These are phyloP conservation scores for Chromoteleia sp. DNA, from an alignment of 2,888 invertebrate genomes.

Conservation along the genomic window DNA sequence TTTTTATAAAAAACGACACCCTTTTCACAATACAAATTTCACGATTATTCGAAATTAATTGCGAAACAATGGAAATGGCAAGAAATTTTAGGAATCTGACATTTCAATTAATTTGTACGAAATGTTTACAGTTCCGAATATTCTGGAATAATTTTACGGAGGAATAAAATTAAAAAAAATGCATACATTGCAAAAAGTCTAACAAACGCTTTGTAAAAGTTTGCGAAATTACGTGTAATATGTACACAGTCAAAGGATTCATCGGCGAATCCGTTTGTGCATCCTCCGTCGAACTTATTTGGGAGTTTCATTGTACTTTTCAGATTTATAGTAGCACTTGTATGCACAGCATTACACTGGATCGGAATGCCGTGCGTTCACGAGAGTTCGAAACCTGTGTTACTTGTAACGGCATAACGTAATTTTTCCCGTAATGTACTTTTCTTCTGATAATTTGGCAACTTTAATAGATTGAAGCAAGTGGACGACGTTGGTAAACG, in stretches of 20 bases:
- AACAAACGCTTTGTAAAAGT: slow-evolving; percentile 26
- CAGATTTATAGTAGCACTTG: slow-evolving; percentile 58
- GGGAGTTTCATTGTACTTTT: slow-evolving; percentile 62
- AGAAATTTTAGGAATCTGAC: slow-evolving; percentile 15
- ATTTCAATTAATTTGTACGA: neutral
- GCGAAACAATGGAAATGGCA: slow-evolving; percentile 6
- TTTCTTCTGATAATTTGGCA: slow-evolving; percentile 99
- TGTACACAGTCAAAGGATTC: slow-evolving; percentile 48
- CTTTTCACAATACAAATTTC: neutral
- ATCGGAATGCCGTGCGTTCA: slow-evolving; percentile 84
- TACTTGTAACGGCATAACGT: slow-evolving; percentile 98
- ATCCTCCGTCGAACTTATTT: slow-evolving; percentile 51
- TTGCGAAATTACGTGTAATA: slow-evolving; percentile 20
- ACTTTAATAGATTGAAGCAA: slow-evolving; percentile 98
- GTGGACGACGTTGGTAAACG: slow-evolving; percentile 99
- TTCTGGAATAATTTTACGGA: neutral
- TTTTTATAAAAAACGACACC: neutral
- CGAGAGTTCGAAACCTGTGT: slow-evolving; percentile 99
- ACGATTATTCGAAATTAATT: neutral
- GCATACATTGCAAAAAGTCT: slow-evolving; percentile 4
- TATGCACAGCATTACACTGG: slow-evolving; percentile 1
- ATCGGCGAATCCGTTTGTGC: slow-evolving; percentile 52
- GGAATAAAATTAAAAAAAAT: slow-evolving; percentile 2
- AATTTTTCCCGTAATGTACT: slow-evolving; percentile 97
- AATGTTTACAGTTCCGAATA: neutral